phyloP scores from a whole-genome alignment of 2,797 vertebrate species.

The Tolypeutes matacus region DNA sequence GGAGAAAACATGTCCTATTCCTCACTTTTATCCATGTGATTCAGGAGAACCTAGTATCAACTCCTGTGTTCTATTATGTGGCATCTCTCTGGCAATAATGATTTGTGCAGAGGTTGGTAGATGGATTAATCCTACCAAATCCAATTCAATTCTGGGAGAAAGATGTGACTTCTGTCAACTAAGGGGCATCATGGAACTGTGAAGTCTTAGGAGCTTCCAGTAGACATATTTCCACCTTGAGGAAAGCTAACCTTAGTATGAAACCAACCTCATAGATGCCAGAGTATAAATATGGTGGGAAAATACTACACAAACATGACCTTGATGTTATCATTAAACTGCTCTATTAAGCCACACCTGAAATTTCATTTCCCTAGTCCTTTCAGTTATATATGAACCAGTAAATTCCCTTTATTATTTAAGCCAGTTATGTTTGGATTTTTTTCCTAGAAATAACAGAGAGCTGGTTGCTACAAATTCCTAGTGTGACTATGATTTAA shows the following conservation, averaged over 20 bases:
- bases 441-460: constrained; percentile 17
- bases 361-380: neutral
- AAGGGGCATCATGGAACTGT: neutral
- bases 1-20: neutral
- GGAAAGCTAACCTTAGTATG: neutral
- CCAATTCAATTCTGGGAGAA: neutral
- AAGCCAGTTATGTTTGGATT: neutral
- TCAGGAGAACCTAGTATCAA: neutral
- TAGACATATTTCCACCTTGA: neutral
- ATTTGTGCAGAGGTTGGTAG: neutral
- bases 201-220: neutral
- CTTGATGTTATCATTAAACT: neutral
- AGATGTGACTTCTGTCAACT: neutral
- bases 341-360: neutral
- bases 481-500: constrained; percentile 20
- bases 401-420: constrained; percentile 39
- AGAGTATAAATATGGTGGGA: neutral
- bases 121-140: neutral
- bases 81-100: neutral
- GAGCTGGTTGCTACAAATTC: neutral
- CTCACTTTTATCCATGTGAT: neutral
- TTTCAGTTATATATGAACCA: neutral
- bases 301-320: neutral
- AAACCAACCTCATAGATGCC: neutral
- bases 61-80: neutral